Base-by-base conservation (phyloP, 2,888 invertebrate genomes). In the Melinopterus prodromus region DNA sequence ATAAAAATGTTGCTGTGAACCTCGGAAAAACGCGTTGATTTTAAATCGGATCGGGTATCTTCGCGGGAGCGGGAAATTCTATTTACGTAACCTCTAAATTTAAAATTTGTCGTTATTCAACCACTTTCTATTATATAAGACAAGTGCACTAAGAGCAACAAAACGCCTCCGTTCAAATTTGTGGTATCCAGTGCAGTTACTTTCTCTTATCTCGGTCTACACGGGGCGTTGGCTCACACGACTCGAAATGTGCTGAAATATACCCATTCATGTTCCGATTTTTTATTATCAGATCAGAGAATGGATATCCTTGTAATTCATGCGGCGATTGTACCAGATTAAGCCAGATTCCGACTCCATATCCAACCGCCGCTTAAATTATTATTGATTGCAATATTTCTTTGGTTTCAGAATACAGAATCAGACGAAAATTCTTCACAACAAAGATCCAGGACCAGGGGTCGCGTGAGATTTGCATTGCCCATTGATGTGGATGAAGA, bases 391-490 rank as follows among this genome's bases (percentile, higher is more conserved):
- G 53, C 53, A 12, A 53, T 53, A 53, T 69, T n/a, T 70, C 9
- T 80, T 81, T 79, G 69, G 6, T 84, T 84, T 69, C 83, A 84
- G 84, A 81, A 79, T 76, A 7, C 81, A 12, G 83, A 84, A 78
- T 81, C 82, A 12, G 53, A 53, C n/a, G 85, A 85, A 80, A 81
- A 85, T 53, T 82, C 84, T 79, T 82, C 86, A n/a, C 83, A 83
- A 80, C 80, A 84, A 79, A 79, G 83, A 35, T 53, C 53, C 53
- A 82, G 86, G 83, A 85, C 86, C 12, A 83, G 89, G 83, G 89
- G 89, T 15, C 82, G 88, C 81, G 85, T 88, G 16, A 85, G 88
- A 82, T 89, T 89, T 82, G 80, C 86, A 6, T 80, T 84, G 79
- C 84, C 88, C 3, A 84, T 86, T 38, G 89, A 89, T 81, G 84